Evolutionary conservation across 2,113 vertebrate species (phyloP).

Genomic region (Neopipo cinnamomea): DNA sequence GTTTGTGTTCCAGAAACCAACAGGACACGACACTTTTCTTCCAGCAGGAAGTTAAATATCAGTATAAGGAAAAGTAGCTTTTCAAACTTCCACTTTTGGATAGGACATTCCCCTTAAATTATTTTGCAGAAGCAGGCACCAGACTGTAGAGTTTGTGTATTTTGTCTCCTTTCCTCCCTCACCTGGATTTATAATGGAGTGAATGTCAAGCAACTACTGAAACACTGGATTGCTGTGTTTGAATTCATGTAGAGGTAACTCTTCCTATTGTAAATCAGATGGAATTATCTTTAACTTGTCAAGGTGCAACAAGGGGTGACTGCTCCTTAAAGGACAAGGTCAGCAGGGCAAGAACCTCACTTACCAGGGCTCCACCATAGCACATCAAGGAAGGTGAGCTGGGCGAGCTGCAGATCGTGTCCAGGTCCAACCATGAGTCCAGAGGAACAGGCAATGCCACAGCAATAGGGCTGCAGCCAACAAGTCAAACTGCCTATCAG

Average conservation of each 20-base stretch:
- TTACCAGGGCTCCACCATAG: background rate
- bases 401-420: background rate
- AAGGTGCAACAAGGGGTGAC: background rate
- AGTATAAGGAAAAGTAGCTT: background rate
- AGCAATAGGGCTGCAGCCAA: background rate
- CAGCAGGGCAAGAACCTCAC: background rate
- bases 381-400: background rate
- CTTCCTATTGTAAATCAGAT: background rate
- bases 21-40: background rate
- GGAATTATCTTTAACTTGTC: background rate
- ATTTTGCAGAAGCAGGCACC: background rate
- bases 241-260: background rate
- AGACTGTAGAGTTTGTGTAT: background rate
- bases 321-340: background rate
- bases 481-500: accelerated
- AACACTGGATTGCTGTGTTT: background rate
- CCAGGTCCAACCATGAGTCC: background rate
- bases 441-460: background rate
- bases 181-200: background rate
- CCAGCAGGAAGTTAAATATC: background rate
- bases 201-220: background rate
- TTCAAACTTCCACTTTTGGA: background rate
- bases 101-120: background rate
- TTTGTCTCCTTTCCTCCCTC: background rate
- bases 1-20: background rate